These are phyloP conservation scores for Drosophila subsilvestris DNA, from an alignment of 2,888 invertebrate species.

Conservation along the genomic window DNA sequence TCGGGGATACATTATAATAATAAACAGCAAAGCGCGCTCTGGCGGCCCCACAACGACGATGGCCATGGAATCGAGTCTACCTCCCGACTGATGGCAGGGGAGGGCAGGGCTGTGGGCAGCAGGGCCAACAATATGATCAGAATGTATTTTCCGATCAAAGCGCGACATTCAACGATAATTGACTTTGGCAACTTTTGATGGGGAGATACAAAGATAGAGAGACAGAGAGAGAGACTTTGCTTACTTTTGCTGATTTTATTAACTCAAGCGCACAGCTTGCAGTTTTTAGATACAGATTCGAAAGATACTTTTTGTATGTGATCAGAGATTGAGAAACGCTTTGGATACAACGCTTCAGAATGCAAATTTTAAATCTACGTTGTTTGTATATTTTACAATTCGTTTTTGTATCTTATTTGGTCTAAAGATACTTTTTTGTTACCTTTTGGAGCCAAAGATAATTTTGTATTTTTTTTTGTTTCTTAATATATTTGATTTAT, in stretches of 20 bases:
- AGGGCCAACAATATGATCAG: neutral
- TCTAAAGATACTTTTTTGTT: too few relatives aligned
- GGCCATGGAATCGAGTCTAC: conserved; percentile 35
- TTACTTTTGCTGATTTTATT: neutral
- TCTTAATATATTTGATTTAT: too few relatives aligned
- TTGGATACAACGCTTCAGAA: too few relatives aligned
- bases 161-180: neutral
- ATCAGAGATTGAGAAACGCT: neutral
- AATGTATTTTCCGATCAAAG: neutral
- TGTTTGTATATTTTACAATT: too few relatives aligned
- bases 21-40: conserved; percentile 16
- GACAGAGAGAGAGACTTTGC: neutral
- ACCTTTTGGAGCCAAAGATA: too few relatives aligned
- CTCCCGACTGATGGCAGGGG: too few relatives aligned
- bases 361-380: too few relatives aligned
- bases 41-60: neutral
- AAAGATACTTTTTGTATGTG: neutral
- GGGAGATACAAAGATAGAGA: too few relatives aligned
- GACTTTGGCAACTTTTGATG: neutral
- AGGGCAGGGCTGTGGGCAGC: neutral
- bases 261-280: too few relatives aligned
- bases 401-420: too few relatives aligned
- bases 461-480: too few relatives aligned
- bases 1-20: conserved; percentile 49
- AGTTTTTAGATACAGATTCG: neutral